A percentile compares a stretch with the other conserved stretches of the same genome.
Conservation (phyloP, 2,888 invertebrate species). For the Calephelis perditalis region DNA sequence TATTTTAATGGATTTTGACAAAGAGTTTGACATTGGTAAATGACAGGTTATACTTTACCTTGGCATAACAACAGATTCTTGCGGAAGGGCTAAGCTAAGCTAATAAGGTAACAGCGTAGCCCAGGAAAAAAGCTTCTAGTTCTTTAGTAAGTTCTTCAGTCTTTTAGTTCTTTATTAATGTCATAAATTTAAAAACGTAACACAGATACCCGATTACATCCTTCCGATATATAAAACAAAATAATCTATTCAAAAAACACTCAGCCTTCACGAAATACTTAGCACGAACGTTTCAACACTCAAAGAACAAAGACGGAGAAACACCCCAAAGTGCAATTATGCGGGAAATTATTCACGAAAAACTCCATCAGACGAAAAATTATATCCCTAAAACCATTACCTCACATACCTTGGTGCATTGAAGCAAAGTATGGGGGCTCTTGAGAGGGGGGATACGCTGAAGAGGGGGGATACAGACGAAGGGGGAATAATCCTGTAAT, state of each 20-base stretch:
- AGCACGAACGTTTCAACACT: conserved; percentile 30
- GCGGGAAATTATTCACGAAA: conserved; percentile 56
- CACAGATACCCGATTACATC: background rate
- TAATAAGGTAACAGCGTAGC: too few relatives aligned
- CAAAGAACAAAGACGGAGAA: conserved; percentile 33
- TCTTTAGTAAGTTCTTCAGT: too few relatives aligned
- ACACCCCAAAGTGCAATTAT: conserved; percentile 41
- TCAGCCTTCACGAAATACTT: conserved; percentile 25
- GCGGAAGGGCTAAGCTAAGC: too few relatives aligned
- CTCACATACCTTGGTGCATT: conserved; percentile 65
- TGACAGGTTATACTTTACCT: too few relatives aligned
- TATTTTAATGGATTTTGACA: too few relatives aligned
- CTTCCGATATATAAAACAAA: too few relatives aligned
- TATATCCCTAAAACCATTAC: conserved; percentile 68
- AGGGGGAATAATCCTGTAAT: conserved; percentile 69
- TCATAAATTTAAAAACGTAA: too few relatives aligned
- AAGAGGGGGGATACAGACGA: conserved; percentile 38
- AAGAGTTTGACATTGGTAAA: too few relatives aligned
- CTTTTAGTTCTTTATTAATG: too few relatives aligned
- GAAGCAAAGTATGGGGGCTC: conserved; percentile 48
- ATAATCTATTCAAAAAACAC: conserved; percentile 4
- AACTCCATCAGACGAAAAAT: conserved; percentile 62
- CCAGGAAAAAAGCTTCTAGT: too few relatives aligned
- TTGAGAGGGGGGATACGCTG: conserved; percentile 33
- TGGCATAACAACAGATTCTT: too few relatives aligned